Percentiles rank a stretch among this genome's conserved stretches.
Conservation (phyloP, 1,140 invertebrate species). For the Laodelphax striatellus region DNA sequence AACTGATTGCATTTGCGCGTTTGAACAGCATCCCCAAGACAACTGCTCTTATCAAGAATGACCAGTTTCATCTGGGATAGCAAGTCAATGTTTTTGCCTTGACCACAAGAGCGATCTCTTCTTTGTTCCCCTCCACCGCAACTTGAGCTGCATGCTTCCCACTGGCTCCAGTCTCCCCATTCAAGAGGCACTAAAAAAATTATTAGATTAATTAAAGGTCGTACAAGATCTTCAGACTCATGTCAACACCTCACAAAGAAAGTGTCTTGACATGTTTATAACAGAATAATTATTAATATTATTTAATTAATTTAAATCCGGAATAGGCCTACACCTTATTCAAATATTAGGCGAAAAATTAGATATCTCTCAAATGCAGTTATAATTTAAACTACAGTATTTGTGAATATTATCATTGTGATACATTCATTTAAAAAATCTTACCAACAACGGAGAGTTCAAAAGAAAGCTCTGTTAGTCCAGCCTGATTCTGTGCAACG, state of each 20-base stretch:
- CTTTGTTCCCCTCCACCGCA: slow-evolving; percentile 7
- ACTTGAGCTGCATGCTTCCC: slow-evolving; percentile 7
- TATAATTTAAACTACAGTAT: too few relatives aligned
- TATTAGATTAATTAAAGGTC: not conserved
- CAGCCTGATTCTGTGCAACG: slow-evolving; percentile 17
- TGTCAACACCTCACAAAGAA: too few relatives aligned
- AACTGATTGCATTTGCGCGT: slow-evolving; percentile 1
- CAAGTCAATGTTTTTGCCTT: not conserved
- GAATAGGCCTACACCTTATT: too few relatives aligned
- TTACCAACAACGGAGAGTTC: slow-evolving; percentile 15
- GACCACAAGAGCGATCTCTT: slow-evolving; percentile 3
- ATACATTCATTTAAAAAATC: not conserved
- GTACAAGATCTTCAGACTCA: too few relatives aligned
- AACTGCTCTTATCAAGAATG: slow-evolving; percentile 3
- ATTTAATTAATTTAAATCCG: too few relatives aligned
- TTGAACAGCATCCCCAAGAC: not conserved
- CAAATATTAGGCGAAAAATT: too few relatives aligned
- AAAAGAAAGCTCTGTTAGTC: slow-evolving; percentile 13
- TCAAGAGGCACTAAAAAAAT: slow-evolving; percentile 9
- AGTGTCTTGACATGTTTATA: too few relatives aligned
- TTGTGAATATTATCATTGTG: too few relatives aligned
- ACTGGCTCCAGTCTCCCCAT: slow-evolving; percentile 9
- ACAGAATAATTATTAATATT: too few relatives aligned
- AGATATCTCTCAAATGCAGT: too few relatives aligned
- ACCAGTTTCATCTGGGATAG: not conserved